These are phyloP conservation scores for Smittia sp. DNA, from an alignment of 2,888 invertebrate genomes.

Conservation along the genomic window DNA sequence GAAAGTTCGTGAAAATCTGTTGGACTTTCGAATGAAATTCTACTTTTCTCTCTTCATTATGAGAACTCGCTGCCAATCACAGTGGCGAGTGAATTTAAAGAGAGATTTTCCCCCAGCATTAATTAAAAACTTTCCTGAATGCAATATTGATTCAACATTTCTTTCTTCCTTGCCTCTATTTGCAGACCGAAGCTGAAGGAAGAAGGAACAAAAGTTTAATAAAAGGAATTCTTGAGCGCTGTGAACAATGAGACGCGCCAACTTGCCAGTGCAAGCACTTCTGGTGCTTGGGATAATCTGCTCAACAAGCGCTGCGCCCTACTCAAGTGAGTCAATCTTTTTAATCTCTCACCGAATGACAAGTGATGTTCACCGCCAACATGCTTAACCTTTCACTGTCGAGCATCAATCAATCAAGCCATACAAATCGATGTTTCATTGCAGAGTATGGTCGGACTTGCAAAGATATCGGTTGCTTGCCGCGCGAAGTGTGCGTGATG, in stretches of 20 bases:
- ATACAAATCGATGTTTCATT: neutral
- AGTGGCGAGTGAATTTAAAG: neutral
- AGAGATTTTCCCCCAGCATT: neutral
- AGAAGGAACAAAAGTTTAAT: neutral
- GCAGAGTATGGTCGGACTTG: constrained; percentile 76
- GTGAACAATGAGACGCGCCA: constrained; percentile 23
- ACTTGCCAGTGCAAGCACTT: constrained; percentile 24
- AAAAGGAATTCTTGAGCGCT: constrained; percentile 10
- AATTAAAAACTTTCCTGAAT: constrained; percentile 17
- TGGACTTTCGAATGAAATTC: no score
- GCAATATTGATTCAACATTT: constrained; percentile 24
- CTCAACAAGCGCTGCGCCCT: constrained; percentile 14
- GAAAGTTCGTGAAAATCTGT: no score
- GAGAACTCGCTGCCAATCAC: neutral
- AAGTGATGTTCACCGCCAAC: neutral
- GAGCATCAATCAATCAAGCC: neutral
- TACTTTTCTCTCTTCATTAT: neutral
- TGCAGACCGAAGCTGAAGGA: constrained; percentile 19
- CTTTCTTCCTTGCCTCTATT: neutral
- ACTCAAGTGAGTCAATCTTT: constrained; percentile 24
- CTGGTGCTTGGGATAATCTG: constrained; percentile 33
- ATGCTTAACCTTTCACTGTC: neutral
- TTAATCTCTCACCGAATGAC: neutral
- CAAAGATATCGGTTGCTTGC: constrained; percentile 73
- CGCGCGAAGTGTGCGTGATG: constrained; percentile 69